These are phyloP conservation scores for Pyrgus malvae DNA, from an alignment of 2,888 invertebrate genomes.

Conservation along the genomic window DNA sequence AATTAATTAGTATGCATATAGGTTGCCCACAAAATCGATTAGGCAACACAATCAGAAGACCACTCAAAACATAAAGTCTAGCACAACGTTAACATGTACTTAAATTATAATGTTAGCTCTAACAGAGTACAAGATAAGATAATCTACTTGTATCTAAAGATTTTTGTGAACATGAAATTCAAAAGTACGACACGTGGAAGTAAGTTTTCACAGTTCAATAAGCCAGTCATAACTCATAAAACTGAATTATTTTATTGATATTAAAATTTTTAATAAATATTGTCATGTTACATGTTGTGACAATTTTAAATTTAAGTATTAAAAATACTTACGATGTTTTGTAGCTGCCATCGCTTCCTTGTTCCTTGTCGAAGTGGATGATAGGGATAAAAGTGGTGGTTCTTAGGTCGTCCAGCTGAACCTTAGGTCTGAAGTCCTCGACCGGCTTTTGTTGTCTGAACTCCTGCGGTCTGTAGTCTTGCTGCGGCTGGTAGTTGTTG, in stretches of 20 bases:
- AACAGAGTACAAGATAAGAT: no score
- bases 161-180: no score
- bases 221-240: no score
- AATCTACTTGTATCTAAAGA: no score
- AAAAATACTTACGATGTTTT: slow-evolving; percentile 84
- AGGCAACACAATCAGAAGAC: background rate
- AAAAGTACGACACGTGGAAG: no score
- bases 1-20: background rate
- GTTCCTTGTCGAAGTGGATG: slow-evolving; percentile 90
- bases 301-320: background rate
- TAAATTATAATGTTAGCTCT: no score
- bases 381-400: slow-evolving; percentile 91
- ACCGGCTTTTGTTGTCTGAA: slow-evolving; percentile 59
- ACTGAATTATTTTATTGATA: no score
- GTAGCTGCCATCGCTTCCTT: slow-evolving; percentile 91
- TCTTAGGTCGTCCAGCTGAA: slow-evolving; percentile 70
- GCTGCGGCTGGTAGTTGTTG: slow-evolving; percentile 57
- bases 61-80: background rate
- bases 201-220: no score
- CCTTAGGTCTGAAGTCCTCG: slow-evolving; percentile 72
- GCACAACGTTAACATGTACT: no score
- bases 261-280: no score
- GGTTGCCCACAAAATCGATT: slow-evolving; percentile 5
- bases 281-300: no score
- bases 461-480: slow-evolving; percentile 54